Base-by-base conservation (phyloP, 2,113 vertebrate genomes). In the Epinephelus moara region DNA sequence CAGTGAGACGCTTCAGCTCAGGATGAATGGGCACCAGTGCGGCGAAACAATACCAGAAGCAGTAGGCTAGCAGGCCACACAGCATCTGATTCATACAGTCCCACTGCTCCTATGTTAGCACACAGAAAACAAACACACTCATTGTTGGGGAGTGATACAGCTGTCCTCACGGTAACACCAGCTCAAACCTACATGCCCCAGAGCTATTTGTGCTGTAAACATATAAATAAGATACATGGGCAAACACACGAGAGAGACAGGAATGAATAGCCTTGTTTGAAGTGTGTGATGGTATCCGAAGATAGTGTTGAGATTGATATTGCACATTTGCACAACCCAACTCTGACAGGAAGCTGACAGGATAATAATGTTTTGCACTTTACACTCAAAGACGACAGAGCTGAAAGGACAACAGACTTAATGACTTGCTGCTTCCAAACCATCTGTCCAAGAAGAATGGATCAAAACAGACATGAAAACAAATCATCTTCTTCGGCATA, bases 61-160 rank as follows among this genome's bases (percentile, higher is more conserved):
- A 76, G 76, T 70, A 60, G 70, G 73, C 75, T 4, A 63, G 68
- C 84, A 50, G 64, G 79, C 64, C 84, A 89, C 91, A 91, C 76
- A 84, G 86, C 74, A 5, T 77, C 82, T 68, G 79, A 88, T 88
- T 91, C 91, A 93, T 80, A 42, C 81, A 89, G 88, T 84, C 89
- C 92, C 91, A 89, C 89, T 59, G 91, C 84, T 55, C 50, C 81
- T 82, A 15, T 85, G 76, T 42, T 3, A 50, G 80, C 82, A 30
- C 14, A 81, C 66, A 45, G 27, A 53, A 80, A 67, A 93, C 86
- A 93, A 90, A 52, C 55, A n/a, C 60, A 18, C 27, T 27, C 74
- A 82, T 91, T 92, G 90, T 92, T 59, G 57, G n/a, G 45, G 64
- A 4, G 21, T 40, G 71, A 74, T 2, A 72, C 68, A 75, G 75